A percentile compares a stretch with the other conserved stretches of the same genome.
Evolutionary conservation across 2,113 vertebrate species (phyloP).

Genomic region (Burhinus oedicnemus): DNA sequence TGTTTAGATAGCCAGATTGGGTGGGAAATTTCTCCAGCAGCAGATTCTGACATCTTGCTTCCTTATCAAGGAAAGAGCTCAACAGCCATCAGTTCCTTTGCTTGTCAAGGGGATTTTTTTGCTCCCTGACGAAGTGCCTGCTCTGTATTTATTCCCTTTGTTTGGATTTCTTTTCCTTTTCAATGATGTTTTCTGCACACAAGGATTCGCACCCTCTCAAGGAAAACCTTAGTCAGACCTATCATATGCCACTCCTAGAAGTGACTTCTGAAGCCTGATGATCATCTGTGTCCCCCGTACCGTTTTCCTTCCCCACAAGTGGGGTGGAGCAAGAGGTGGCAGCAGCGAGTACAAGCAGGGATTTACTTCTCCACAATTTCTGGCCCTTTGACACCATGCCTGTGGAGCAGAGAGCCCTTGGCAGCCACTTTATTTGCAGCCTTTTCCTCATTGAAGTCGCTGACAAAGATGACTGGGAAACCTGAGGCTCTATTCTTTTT

Average conservation of each 20-base stretch:
- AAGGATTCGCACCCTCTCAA: not conserved
- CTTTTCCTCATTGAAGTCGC: not conserved
- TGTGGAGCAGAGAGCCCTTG: not conserved
- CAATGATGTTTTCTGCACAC: not conserved
- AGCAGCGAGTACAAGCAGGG: not conserved
- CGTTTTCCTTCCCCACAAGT: not conserved
- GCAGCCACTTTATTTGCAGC: not conserved
- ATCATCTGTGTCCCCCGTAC: not conserved
- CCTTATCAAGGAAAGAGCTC: not conserved
- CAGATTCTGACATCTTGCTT: not conserved
- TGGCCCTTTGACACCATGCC: not conserved
- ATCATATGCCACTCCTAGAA: not conserved
- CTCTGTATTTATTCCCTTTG: conserved; percentile 11
- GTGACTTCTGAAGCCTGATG: not conserved
- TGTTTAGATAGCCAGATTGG: not conserved
- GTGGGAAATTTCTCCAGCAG: not conserved
- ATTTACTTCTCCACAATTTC: not conserved
- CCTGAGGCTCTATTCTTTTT: not conserved
- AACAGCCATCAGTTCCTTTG: not conserved
- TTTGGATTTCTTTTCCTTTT: not conserved
- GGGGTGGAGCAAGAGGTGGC: not conserved
- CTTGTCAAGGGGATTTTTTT: not conserved
- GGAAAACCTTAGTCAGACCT: not conserved
- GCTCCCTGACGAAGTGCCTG: not conserved
- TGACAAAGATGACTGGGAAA: not conserved